Evolutionary conservation across 2,888 invertebrate species (phyloP).

Genomic region (Drosophila koepferae): DNA sequence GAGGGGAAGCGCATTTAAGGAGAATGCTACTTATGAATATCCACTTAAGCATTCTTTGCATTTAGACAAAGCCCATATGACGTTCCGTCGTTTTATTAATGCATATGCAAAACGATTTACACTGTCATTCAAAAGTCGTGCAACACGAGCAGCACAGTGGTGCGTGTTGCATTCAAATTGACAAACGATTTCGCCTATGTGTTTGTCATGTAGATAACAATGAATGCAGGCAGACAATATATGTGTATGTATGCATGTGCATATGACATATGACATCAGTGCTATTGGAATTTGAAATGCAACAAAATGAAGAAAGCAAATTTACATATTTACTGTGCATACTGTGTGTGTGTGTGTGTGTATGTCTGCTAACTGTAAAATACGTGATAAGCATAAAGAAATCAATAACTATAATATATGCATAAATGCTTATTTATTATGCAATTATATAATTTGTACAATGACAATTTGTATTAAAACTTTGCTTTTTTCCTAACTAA

Average conservation of each 20-base stretch:
- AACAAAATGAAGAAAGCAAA: constrained; percentile 5
- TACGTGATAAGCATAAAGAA: constrained; percentile 37
- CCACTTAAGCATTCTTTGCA: constrained; percentile 64
- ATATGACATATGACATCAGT: constrained; percentile 43
- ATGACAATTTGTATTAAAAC: not conserved
- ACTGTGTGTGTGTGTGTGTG: not conserved
- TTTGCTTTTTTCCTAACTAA: not conserved
- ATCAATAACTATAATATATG: constrained; percentile 17
- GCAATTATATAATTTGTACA: not conserved
- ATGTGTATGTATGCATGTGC: not conserved
- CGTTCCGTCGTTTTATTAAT: constrained; percentile 42
- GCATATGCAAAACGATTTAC: constrained; percentile 52
- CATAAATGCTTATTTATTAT: constrained; percentile 3
- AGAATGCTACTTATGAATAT: constrained; percentile 52
- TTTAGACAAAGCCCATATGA: constrained; percentile 49
- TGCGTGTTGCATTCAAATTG: constrained; percentile 18
- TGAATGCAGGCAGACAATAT: not conserved
- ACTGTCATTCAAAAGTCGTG: constrained; percentile 59
- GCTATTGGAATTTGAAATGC: constrained; percentile 30
- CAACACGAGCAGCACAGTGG: constrained; percentile 34
- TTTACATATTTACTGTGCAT: constrained; percentile 13
- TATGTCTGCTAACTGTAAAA: constrained; percentile 9
- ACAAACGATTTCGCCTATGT: constrained; percentile 12
- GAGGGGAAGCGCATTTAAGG: not conserved
- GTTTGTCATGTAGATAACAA: constrained; percentile 25